phyloP scores from a whole-genome alignment of 1,140 invertebrate genomes.

The Frieseomelitta varia region DNA sequence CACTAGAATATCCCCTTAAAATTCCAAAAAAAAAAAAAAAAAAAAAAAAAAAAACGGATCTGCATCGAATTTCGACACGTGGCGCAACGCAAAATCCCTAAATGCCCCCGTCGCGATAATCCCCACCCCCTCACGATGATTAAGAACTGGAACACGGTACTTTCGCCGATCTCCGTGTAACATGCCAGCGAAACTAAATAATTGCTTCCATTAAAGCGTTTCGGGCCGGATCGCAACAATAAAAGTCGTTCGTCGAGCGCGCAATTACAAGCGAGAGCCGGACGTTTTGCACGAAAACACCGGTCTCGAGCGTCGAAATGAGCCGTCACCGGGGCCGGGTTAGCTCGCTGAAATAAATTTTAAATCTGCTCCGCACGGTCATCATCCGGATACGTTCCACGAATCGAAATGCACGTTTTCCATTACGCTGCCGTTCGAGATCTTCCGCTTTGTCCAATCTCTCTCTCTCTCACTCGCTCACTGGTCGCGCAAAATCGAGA shows the following conservation, averaged over 20 bases:
- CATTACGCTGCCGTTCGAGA: constrained; percentile 2
- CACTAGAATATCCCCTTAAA: too few species aligned
- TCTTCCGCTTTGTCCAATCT: constrained; percentile 10
- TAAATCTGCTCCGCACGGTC: neutral
- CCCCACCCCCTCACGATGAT: neutral
- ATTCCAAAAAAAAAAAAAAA: too few species aligned
- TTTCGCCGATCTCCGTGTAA: neutral
- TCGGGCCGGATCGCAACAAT: neutral
- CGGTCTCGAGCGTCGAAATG: neutral
- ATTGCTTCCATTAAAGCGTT: neutral
- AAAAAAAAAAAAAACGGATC: too few species aligned
- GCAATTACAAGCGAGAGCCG: neutral
- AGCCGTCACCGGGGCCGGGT: neutral
- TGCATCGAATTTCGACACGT: neutral
- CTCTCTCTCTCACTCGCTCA: neutral
- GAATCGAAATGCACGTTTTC: constrained; percentile 1
- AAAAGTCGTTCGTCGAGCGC: neutral
- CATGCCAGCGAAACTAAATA: neutral
- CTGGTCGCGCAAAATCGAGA: neutral
- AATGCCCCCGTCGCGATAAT: neutral
- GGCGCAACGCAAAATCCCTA: neutral
- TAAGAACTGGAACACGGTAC: neutral
- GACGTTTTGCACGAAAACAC: neutral
- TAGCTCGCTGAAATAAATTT: constrained; percentile 12
- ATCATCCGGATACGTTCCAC: neutral